These are phyloP conservation scores for Hartigia nigra DNA, from an alignment of 2,888 invertebrate genomes.

Conservation along the genomic window DNA sequence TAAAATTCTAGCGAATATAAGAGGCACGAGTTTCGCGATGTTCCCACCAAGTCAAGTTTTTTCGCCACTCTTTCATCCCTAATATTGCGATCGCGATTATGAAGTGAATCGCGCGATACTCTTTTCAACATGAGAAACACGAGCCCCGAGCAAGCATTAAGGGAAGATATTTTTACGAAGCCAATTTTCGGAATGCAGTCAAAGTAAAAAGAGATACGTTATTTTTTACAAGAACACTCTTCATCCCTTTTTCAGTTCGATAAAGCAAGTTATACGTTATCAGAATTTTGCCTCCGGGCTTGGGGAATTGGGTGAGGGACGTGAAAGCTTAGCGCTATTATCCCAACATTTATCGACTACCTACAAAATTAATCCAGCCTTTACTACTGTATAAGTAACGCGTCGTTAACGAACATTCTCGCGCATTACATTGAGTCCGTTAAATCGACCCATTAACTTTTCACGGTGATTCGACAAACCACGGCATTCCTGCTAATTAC, in stretches of 20 bases:
- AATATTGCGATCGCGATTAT: neutral
- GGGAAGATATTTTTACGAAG: neutral
- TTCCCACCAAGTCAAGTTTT: neutral
- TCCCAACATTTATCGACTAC: neutral
- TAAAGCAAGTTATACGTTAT: conserved; percentile 28
- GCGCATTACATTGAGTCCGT: neutral
- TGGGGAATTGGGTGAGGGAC: conserved; percentile 18
- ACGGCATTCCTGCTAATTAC: neutral
- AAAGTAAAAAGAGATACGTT: neutral
- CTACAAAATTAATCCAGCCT: conserved; percentile 1
- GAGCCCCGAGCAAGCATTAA: neutral
- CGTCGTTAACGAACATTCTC: neutral
- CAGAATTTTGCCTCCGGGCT: conserved; percentile 24
- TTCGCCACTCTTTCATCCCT: neutral
- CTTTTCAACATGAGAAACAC: too few species aligned
- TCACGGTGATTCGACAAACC: conserved; percentile 1
- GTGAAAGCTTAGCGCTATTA: neutral
- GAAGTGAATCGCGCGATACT: neutral
- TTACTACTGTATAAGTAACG: conserved; percentile 3
- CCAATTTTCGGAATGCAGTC: neutral
- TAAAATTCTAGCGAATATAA: neutral
- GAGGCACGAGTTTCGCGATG: neutral
- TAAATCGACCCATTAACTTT: conserved; percentile 7
- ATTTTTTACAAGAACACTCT: neutral
- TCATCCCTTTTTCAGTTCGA: neutral